Evolutionary conservation across 2,113 vertebrate species (phyloP).

Genomic region (Xenopus laevis): DNA sequence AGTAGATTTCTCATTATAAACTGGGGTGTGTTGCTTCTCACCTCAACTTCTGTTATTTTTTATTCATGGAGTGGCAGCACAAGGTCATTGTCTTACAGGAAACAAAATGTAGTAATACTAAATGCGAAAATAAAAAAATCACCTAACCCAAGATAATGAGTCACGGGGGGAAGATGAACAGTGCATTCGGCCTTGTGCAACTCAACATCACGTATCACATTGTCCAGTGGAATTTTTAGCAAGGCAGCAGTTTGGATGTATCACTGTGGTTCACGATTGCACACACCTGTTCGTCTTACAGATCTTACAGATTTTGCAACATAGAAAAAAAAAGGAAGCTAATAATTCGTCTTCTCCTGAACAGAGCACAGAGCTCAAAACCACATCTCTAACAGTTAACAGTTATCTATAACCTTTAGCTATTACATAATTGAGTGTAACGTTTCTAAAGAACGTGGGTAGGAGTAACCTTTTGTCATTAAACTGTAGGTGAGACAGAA

Average conservation of each 20-base stretch:
- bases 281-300: conserved; percentile 79
- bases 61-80: no score
- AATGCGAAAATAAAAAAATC: conserved; percentile 65
- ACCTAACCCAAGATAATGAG: conserved; percentile 73
- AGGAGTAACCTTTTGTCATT: conserved; percentile 72
- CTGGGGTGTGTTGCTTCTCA: no score
- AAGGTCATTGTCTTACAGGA: no score
- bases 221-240: conserved; percentile 74
- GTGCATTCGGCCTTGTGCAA: conserved; percentile 79
- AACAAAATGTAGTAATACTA: no score
- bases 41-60: no score
- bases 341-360: conserved; percentile 70
- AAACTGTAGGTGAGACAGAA: conserved; percentile 67
- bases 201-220: conserved; percentile 70
- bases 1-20: no score
- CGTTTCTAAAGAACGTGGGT: conserved; percentile 77
- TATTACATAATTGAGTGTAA: conserved; percentile 83
- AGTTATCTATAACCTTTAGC: conserved; percentile 71
- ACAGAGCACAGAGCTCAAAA: conserved; percentile 72
- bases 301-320: conserved; percentile 78
- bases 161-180: conserved; percentile 72
- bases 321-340: conserved; percentile 72
- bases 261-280: conserved; percentile 74
- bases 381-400: conserved; percentile 83
- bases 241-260: conserved; percentile 75